Evolutionary conservation across 1,140 invertebrate species (phyloP), one percentile per base, ranked within the genome.

Genomic region (Aphelinus atriplicis): DNA sequence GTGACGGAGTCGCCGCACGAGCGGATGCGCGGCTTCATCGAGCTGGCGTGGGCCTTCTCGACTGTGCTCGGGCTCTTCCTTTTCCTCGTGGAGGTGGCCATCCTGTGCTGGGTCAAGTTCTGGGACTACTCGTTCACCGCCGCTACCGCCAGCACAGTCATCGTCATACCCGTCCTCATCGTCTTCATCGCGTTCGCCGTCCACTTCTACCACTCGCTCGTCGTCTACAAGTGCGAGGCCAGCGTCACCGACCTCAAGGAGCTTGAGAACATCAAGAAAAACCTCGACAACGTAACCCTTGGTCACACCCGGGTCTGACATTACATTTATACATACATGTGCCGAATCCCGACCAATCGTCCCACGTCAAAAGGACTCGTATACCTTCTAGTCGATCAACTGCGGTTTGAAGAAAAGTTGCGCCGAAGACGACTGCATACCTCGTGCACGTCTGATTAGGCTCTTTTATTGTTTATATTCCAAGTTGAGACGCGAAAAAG

Each of bases 11-110:
- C 92, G 0, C 93, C 93, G 0, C 93, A 94, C 81, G 93, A 94
- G 78, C 86, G 93, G 61, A 94, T 94, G 92, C 88, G 92, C 51
- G 92, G 92, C 10, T 98, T 97, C 82, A 97, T 98, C 55, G 96
- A 98, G 82, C 88, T 97, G 42, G 95, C 96, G 0, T 98, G 97
- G 97, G 93, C 94, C 7, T 97, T 97, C 85, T 97, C 95, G 51
- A 98, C 96, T 1, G 95, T 97, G 43, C 89, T 98, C 80, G 97
- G 96, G 84, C 90, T 97, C 47, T 92, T 98, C 75, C 89, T 94
- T 7, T 93, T 94, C 80, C 86, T 93, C 65, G 91, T 93, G 47
- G 92, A 94, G 82, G 93, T 98, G 65, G 95, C 94, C 1, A 94
- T 98, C 61, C 90, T 98, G 1, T 96, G 95, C 82, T 97, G 95